Evolutionary conservation across 2,797 vertebrate species (phyloP).

Genomic region (Sebastiscus albofasciatus): DNA sequence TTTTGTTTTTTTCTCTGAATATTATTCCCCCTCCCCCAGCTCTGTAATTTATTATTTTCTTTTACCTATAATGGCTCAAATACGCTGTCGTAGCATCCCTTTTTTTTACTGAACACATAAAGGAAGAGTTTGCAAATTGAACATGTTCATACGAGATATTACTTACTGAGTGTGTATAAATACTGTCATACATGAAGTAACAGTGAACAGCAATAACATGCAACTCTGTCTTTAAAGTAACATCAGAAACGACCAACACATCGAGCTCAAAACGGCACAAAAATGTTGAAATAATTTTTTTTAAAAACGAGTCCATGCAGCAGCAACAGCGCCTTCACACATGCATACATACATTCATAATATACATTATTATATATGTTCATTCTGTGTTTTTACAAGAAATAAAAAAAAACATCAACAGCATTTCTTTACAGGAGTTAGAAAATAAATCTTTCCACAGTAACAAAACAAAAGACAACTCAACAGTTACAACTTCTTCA

Average conservation of each 20-base stretch:
- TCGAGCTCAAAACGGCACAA: no score
- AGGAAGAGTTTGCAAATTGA: neutral
- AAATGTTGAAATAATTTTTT: neutral
- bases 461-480: constrained; percentile 28
- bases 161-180: neutral
- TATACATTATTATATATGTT: neutral
- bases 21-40: neutral
- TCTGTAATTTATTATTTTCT: neutral
- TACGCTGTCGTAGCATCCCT: neutral
- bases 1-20: neutral
- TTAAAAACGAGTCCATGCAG: constrained; percentile 37
- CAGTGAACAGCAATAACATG: constrained; percentile 15
- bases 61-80: neutral
- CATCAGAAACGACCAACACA: neutral
- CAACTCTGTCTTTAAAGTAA: neutral
- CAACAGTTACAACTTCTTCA: neutral
- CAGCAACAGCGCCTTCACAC: constrained; percentile 17
- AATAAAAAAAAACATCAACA: constrained; percentile 33
- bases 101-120: neutral
- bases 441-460: constrained; percentile 55
- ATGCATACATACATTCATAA: constrained; percentile 37
- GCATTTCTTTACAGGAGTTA: constrained; percentile 40
- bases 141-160: neutral
- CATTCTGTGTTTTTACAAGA: neutral
- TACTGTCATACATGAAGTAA: neutral